Base-by-base conservation (phyloP, 2,888 invertebrate species). In the Euzetes globulus region DNA sequence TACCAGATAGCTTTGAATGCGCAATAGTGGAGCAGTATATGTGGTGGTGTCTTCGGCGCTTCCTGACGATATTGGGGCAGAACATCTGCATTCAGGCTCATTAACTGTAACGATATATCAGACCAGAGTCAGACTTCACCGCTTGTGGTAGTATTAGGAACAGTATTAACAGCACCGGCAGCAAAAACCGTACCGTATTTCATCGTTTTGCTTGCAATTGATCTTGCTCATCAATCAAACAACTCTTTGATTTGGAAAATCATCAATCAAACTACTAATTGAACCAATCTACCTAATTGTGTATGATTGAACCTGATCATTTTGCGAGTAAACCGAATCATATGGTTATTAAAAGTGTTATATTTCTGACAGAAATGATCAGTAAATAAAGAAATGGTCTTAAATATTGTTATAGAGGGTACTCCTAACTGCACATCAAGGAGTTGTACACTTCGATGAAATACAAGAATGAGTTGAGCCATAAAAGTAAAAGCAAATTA, bases 21-120 rank as follows among this genome's bases (percentile, higher is more conserved):
- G 88, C 97, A 98, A 87, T 99, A 99, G 87, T 99, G 99, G 81
- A 99, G 89, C 81, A 99, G 88, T 84, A 99, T 99, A 87, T 99
- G 98, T 78, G 98, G 97, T 79, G 98, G 98, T 77, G 99, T 99
- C 86, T 98, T 99, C 80, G 99, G 99, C 78, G 98, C 97, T 87
- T 99, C 99, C 85, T 98, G 97, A 77, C 95, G 89, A 86, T 97
- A 97, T 86, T 95, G 95, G 80, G 96, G 96, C 88, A 98, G 90
- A 84, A 98, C 91, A 85, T 99, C 98, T 80, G 96, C 93, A 84
- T 92, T 97, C 84, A 98, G 87, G 84, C 94, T 95, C 94, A 98
- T 94, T 90, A 92, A 90, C 92, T 92, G 84, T 17, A 82, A 72
- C 29, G 73, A 33, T 50, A 27, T 13, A 60, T 60, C 15, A 60